Percentiles rank a stretch among this genome's conserved stretches.
phyloP scores from a whole-genome alignment of 2,113 vertebrate species.

The Cololabis saira region DNA sequence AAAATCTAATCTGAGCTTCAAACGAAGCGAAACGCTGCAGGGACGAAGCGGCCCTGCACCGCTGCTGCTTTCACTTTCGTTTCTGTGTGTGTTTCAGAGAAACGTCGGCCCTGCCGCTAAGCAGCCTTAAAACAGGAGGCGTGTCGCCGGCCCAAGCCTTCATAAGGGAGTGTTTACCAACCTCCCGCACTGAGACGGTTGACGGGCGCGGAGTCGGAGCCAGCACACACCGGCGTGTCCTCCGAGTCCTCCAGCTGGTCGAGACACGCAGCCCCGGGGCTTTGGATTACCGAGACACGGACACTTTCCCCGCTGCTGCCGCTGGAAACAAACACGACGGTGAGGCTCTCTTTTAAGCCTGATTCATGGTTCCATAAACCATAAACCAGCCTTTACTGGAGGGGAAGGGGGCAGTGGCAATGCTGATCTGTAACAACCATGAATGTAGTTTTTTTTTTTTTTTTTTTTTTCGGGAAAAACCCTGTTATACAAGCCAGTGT shows the following conservation, averaged over 20 bases:
- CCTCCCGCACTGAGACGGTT: neutral
- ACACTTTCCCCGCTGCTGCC: conserved; percentile 15
- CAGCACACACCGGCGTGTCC: too few relatives aligned
- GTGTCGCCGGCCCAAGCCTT: too few relatives aligned
- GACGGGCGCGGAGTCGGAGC: neutral
- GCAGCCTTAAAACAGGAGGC: too few relatives aligned
- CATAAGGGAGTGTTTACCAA: neutral
- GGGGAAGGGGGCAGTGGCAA: neutral
- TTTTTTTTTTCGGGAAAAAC: neutral
- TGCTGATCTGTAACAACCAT: neutral
- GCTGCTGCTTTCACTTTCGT: conserved; percentile 55
- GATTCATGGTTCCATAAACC: too few relatives aligned
- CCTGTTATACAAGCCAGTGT: too few relatives aligned
- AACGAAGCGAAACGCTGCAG: neutral
- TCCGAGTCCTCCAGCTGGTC: too few relatives aligned
- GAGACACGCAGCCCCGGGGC: neutral
- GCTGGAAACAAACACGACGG: conserved; percentile 58
- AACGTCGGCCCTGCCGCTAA: neutral
- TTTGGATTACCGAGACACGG: conserved; percentile 14
- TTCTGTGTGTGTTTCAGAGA: conserved; percentile 35
- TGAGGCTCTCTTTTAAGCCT: conserved; percentile 39
- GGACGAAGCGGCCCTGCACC: too few relatives aligned
- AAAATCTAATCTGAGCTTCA: conserved; percentile 6
- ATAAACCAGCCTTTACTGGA: too few relatives aligned
- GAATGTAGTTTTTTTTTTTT: neutral